Base-by-base conservation (phyloP, 2,797 vertebrate species). In the Thripadectes ignobilis region DNA sequence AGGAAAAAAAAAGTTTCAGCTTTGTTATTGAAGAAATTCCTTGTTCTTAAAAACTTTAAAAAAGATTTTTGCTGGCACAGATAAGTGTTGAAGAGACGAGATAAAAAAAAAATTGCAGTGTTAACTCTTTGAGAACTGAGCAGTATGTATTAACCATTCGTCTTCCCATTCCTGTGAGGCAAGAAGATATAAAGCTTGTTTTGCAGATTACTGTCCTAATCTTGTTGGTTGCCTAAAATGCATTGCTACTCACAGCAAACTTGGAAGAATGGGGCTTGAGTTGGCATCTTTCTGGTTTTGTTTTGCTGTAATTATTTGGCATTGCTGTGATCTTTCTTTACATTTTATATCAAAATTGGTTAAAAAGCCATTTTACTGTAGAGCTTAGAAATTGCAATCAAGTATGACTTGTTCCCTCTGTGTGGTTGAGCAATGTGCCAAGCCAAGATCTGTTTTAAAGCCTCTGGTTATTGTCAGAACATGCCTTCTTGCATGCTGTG, bases 381-480 rank as follows among this genome's bases (percentile, higher is more conserved):
- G 23, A 7, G 57, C 3, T 83, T 58, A 34, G 54, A 52, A 88
- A n/a, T 45, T 30, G 19, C 17, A 43, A 78, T 75, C 27, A 52
- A 39, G 12, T 74, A 19, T 26, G 2, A 52, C 13, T 58, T 82
- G 22, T 54, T 81, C 43, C 12, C 4, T 79, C 39, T 59, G 3
- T 49, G 6, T 74, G 29, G 24, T 22, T 86, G 39, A 43, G 46
- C 15, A 38, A 59, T 55, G 24, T 0, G 23, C 18, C 39, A 54
- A 92, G 48, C 48, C n/a, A 43, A 20, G 68, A 41, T 52, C 48
- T 58, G 12, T 75, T 93, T 59, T 58, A 73, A 78, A 86, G 69
- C 26, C 30, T 84, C 55, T 86, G 80, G 48, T 63, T 81, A 6
- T 85, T 94, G 83, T 91, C 88, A 89, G 92, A 69, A 85, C 92